phyloP scores from a whole-genome alignment of 1,140 invertebrate species.

The Chelonus insularis region DNA sequence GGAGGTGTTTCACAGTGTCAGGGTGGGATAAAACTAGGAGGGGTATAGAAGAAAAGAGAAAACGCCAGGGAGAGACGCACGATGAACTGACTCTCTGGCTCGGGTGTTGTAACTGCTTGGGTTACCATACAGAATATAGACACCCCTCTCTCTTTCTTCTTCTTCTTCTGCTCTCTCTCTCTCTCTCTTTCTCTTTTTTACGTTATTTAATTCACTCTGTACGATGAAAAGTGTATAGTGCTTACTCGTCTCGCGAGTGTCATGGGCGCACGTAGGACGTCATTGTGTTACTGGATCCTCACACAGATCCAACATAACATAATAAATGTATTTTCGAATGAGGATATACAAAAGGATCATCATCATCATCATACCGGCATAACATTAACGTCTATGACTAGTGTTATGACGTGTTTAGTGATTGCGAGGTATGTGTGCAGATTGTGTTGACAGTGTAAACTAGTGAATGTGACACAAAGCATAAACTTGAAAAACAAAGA shows the following conservation, averaged over 20 bases:
- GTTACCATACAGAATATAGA: constrained; percentile 6
- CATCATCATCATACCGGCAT: too few species aligned
- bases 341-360: too few species aligned
- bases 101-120: constrained; percentile 18
- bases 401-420: too few species aligned
- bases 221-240: constrained; percentile 30
- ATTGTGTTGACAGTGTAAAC: too few species aligned
- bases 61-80: constrained; percentile 8
- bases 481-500: too few species aligned
- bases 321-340: too few species aligned
- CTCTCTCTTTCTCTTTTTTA: constrained; percentile 2
- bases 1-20: constrained; percentile 5
- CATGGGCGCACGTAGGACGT: constrained; percentile 48
- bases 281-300: constrained; percentile 35
- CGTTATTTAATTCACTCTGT: constrained; percentile 32
- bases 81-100: constrained; percentile 1
- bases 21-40: background rate
- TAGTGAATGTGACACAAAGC: too few species aligned
- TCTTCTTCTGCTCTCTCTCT: constrained; percentile 14
- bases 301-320: background rate
- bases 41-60: constrained; percentile 11
- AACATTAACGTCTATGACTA: too few species aligned
- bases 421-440: too few species aligned
- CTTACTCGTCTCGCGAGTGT: constrained; percentile 52
- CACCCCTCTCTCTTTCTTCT: constrained; percentile 21